Evolutionary conservation across 2,888 invertebrate genomes (phyloP).

Genomic region (Criorhina ranunculi): DNA sequence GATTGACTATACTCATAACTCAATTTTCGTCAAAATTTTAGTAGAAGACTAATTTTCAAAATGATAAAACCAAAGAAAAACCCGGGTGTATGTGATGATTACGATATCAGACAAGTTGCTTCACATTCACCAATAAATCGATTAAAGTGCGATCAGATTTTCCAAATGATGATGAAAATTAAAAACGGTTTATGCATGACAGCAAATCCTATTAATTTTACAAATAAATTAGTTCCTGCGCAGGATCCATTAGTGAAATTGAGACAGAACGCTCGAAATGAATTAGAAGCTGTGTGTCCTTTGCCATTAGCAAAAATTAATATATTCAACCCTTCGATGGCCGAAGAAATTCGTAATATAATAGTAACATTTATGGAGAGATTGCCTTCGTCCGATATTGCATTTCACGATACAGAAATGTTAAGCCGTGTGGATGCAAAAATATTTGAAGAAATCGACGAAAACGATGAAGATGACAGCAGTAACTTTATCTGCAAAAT

Average conservation of each 20-base stretch:
- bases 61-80: background rate
- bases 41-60: background rate
- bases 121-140: background rate
- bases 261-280: constrained; percentile 33
- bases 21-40: background rate
- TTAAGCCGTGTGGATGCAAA: background rate
- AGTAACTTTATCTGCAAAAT: constrained; percentile 31
- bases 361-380: constrained; percentile 1
- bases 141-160: constrained; percentile 42
- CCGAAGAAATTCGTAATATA: constrained; percentile 36
- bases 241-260: constrained; percentile 25
- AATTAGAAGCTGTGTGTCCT: constrained; percentile 31
- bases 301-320: constrained; percentile 44
- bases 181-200: constrained; percentile 42
- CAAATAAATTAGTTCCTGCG: constrained; percentile 47
- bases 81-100: constrained; percentile 10
- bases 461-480: background rate
- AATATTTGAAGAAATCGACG: background rate
- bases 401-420: constrained; percentile 22
- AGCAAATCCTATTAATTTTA: constrained; percentile 32
- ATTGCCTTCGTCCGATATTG: constrained; percentile 47
- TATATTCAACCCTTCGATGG: constrained; percentile 30
- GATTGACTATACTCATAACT: background rate
- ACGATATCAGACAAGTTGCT: background rate
- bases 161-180: constrained; percentile 35